phyloP scores from a whole-genome alignment of 2,113 vertebrate genomes.

The Hassar affinis region DNA sequence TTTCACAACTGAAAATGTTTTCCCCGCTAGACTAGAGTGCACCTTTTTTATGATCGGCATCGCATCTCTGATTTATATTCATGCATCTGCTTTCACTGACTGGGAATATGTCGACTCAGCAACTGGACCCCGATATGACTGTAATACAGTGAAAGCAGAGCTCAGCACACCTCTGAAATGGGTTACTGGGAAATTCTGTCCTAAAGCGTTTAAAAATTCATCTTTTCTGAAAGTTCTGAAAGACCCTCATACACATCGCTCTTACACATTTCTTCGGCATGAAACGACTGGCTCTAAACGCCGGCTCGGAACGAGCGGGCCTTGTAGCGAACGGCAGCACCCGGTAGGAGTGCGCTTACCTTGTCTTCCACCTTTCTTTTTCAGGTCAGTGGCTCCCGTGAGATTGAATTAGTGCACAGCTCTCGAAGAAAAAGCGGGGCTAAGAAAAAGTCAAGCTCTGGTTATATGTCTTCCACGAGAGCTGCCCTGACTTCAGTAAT shows the following conservation, averaged over 20 bases:
- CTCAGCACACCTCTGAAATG: not conserved
- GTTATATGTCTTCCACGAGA: not conserved
- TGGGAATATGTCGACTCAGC: not conserved
- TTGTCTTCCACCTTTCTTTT: not conserved
- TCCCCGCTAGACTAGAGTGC: not conserved
- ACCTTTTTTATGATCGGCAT: not conserved
- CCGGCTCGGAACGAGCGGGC: not conserved
- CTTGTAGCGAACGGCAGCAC: not conserved
- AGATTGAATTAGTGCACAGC: not conserved
- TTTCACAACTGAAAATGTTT: not conserved
- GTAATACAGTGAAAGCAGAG: not conserved
- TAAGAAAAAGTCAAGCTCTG: not conserved
- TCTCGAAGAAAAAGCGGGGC: not conserved
- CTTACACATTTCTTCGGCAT: too few relatives aligned
- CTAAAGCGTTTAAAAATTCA: not conserved
- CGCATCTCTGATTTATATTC: not conserved
- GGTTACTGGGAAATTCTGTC: not conserved
- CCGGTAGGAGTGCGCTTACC: not conserved
- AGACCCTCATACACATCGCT: not conserved
- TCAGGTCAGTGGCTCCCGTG: not conserved
- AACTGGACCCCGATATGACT: not conserved
- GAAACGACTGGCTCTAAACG: not conserved
- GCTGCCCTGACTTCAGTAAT: conserved; percentile 14
- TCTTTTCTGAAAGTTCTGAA: not conserved
- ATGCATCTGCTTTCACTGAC: not conserved